Evolutionary conservation across 2,113 vertebrate genomes (phyloP).

Genomic region (Neodon shergylaensis): DNA sequence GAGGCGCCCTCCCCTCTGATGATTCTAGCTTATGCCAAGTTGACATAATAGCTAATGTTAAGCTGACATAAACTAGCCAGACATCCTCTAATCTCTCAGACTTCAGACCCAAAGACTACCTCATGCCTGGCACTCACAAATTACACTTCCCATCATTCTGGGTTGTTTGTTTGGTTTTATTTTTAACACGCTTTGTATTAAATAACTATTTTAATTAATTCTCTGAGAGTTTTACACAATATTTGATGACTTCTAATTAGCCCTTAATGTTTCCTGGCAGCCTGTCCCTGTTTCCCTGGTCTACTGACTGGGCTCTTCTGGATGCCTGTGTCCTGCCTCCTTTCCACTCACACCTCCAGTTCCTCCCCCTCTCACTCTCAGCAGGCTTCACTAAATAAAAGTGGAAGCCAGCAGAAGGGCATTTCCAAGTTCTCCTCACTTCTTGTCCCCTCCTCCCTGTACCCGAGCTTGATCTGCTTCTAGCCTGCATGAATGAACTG

Average conservation of each 20-base stretch:
- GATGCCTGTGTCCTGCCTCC: background rate
- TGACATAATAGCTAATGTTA: background rate
- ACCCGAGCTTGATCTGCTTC: background rate
- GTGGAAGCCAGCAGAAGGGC: conserved; percentile 1
- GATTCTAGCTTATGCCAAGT: background rate
- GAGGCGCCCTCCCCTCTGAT: background rate
- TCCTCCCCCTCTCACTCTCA: background rate
- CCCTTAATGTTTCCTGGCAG: background rate
- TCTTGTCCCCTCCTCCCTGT: background rate
- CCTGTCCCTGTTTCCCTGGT: background rate
- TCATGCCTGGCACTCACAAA: background rate
- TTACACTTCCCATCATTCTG: background rate
- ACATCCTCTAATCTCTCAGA: background rate
- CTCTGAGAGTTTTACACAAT: background rate
- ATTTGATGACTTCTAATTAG: background rate
- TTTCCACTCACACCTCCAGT: background rate
- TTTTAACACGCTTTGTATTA: background rate
- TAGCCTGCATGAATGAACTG: background rate
- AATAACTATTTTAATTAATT: background rate
- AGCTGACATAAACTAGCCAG: background rate
- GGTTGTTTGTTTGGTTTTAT: background rate
- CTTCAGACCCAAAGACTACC: background rate
- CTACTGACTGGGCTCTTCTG: background rate
- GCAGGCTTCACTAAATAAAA: background rate
- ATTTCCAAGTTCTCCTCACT: background rate